A percentile compares a stretch with the other conserved stretches of the same genome.
phyloP scores from a whole-genome alignment of 2,888 invertebrate genomes.

The Aspidiotus destructor region DNA sequence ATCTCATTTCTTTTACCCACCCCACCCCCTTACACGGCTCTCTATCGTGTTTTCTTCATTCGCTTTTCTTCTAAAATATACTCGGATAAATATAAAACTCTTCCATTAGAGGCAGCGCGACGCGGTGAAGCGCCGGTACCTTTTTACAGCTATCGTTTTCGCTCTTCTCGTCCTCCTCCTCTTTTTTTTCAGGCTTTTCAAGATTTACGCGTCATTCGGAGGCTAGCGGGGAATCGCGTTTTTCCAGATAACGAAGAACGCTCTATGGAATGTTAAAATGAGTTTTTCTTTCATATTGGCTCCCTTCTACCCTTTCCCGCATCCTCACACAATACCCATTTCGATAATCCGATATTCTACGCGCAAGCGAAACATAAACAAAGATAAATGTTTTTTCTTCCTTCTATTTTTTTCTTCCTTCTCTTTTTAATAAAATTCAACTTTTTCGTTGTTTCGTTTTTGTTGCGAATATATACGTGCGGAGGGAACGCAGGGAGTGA shows the following conservation, averaged over 20 bases:
- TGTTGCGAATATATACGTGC: neutral
- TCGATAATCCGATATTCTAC: slow-evolving; percentile 22
- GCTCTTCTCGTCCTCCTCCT: slow-evolving; percentile 16
- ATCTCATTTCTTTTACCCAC: slow-evolving; percentile 12
- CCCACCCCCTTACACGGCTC: neutral
- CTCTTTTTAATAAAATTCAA: neutral
- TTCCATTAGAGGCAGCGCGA: slow-evolving; percentile 22
- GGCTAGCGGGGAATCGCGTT: slow-evolving; percentile 26
- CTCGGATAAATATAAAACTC: slow-evolving; percentile 30
- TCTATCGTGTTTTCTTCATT: slow-evolving; percentile 1
- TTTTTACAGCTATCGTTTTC: slow-evolving; percentile 31
- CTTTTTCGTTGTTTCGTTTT: slow-evolving; percentile 2
- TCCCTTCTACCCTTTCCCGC: slow-evolving; percentile 15
- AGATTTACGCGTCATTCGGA: slow-evolving; percentile 29
- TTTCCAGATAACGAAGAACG: slow-evolving; percentile 31
- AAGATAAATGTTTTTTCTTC: slow-evolving; percentile 18
- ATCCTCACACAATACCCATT: neutral
- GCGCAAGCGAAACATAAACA: slow-evolving; percentile 19
- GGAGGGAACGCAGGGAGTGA: too few relatives aligned
- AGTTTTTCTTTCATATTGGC: slow-evolving; percentile 33
- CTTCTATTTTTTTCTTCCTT: neutral
- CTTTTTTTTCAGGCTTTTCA: slow-evolving; percentile 16
- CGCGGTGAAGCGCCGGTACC: slow-evolving; percentile 6
- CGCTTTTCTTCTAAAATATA: slow-evolving; percentile 20
- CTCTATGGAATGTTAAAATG: slow-evolving; percentile 34